A percentile compares a stretch with the other conserved stretches of the same genome.
phyloP scores from a whole-genome alignment of 2,797 vertebrate species.

The Erpetoichthys calabaricus region DNA sequence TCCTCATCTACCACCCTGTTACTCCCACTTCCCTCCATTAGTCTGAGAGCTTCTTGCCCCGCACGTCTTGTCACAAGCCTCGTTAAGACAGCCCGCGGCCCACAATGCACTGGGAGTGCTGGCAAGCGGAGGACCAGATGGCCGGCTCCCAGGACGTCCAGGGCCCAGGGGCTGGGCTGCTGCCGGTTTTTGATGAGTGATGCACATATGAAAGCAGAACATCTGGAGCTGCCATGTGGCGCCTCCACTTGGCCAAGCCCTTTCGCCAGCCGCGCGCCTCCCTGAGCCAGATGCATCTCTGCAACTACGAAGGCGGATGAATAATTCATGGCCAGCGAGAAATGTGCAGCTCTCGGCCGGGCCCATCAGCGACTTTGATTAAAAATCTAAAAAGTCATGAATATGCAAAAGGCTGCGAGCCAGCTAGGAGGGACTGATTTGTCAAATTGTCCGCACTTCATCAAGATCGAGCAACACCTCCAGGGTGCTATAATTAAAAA shows the following conservation, averaged over 20 bases:
- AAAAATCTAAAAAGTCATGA: conserved; percentile 67
- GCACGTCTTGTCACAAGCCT: conserved; percentile 9
- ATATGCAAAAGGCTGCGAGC: conserved; percentile 60
- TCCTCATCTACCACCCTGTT: too few relatives aligned
- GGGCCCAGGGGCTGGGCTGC: conserved; percentile 43
- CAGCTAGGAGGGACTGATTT: conserved; percentile 59
- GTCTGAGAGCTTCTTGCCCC: too few relatives aligned
- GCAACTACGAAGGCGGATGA: conserved; percentile 48
- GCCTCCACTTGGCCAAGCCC: conserved; percentile 49
- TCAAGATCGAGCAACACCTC: conserved; percentile 60
- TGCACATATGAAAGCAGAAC: conserved; percentile 62
- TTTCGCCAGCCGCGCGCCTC: conserved; percentile 46
- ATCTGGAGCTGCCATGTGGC: conserved; percentile 80
- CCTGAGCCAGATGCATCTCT: conserved; percentile 41
- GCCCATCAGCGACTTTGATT: conserved; percentile 73
- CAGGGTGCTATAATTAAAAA: conserved; percentile 54
- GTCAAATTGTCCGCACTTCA: conserved; percentile 69
- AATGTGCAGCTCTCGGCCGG: conserved; percentile 32
- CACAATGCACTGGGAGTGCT: conserved; percentile 40
- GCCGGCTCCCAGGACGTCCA: conserved; percentile 37
- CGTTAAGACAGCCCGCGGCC: conserved; percentile 28
- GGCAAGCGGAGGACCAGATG: conserved; percentile 55
- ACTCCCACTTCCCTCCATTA: too few relatives aligned
- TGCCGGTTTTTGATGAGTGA: conserved; percentile 62
- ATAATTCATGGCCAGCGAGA: conserved; percentile 61